Evolutionary conservation across 2,113 vertebrate genomes (phyloP).

Genomic region (Anolis sagrei): DNA sequence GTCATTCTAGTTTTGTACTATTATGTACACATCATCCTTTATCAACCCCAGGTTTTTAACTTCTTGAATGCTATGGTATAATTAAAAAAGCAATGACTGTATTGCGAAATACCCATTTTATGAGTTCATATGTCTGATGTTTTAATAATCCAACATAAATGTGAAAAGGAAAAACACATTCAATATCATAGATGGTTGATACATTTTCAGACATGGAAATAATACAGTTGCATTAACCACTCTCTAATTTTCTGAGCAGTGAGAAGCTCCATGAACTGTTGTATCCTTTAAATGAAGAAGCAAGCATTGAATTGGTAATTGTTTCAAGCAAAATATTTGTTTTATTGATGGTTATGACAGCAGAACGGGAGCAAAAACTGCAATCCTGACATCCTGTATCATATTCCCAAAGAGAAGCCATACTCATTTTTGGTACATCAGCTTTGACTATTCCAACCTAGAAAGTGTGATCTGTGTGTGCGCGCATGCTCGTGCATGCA

Average conservation of each 20-base stretch:
- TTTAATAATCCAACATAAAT: background rate
- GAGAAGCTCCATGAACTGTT: background rate
- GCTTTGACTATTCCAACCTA: background rate
- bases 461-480: background rate
- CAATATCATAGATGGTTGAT: background rate
- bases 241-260: background rate
- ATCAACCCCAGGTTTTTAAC: background rate
- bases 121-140: background rate
- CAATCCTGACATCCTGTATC: background rate
- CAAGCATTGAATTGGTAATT: background rate
- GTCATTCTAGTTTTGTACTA: conserved; percentile 2
- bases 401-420: background rate
- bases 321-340: background rate
- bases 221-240: background rate
- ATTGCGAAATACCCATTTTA: background rate
- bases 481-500: background rate
- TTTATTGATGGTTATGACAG: background rate
- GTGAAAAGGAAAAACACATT: background rate
- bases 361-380: background rate
- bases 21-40: background rate
- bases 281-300: background rate
- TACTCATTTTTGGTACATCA: too few species aligned
- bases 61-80: background rate
- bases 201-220: background rate
- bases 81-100: background rate